A percentile compares a stretch with the other conserved stretches of the same genome.
These are phyloP conservation scores for Leptatherina wallacei DNA, from an alignment of 2,797 vertebrate genomes.

Conservation along the genomic window DNA sequence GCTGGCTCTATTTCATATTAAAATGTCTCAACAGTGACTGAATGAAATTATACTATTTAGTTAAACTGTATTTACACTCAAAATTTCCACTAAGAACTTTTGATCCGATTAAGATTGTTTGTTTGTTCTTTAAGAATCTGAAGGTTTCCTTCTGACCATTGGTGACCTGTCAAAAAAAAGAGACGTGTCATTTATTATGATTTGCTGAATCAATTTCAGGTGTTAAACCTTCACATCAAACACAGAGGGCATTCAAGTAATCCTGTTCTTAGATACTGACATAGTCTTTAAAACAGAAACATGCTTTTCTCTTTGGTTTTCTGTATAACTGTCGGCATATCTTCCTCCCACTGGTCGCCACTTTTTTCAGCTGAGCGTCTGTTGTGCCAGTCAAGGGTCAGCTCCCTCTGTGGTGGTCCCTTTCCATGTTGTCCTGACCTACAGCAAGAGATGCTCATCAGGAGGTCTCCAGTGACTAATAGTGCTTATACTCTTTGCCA, in stretches of 20 bases:
- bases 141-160: neutral
- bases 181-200: neutral
- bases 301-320: slow-evolving; percentile 30
- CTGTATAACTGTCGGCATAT: slow-evolving; percentile 55
- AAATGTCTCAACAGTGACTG: neutral
- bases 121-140: neutral
- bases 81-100: neutral
- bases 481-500: slow-evolving; percentile 60
- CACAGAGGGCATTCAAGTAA: slow-evolving; percentile 10
- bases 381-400: slow-evolving; percentile 66
- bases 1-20: neutral
- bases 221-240: neutral
- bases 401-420: slow-evolving; percentile 54
- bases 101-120: neutral
- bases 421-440: slow-evolving; percentile 59
- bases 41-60: neutral
- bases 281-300: slow-evolving; percentile 19
- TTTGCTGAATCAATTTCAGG: no score
- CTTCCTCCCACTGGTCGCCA: slow-evolving; percentile 60
- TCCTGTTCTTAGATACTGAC: slow-evolving; percentile 33
- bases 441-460: slow-evolving; percentile 55
- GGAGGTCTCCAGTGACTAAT: slow-evolving; percentile 70
- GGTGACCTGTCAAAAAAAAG: neutral
- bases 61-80: neutral
- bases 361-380: slow-evolving; percentile 44